Evolutionary conservation across 2,113 vertebrate species (phyloP).

Genomic region (Pionites leucogaster): DNA sequence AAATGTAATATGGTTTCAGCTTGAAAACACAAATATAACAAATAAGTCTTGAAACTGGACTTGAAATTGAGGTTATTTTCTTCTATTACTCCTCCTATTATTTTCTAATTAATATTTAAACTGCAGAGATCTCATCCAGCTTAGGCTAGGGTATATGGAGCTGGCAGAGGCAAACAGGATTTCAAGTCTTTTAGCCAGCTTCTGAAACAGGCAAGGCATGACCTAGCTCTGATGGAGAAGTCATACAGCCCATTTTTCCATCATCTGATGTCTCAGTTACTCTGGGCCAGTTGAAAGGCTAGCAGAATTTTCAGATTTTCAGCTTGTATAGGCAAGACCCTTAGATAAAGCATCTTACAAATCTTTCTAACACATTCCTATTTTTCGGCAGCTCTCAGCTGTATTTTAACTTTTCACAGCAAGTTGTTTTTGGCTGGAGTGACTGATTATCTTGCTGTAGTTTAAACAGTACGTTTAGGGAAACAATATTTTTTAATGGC

Average conservation of each 20-base stretch:
- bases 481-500: background rate
- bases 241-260: background rate
- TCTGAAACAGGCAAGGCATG: background rate
- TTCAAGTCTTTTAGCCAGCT: background rate
- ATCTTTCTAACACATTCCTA: background rate
- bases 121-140: background rate
- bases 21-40: background rate
- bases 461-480: background rate
- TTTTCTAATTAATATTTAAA: slow-evolving; percentile 53
- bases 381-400: background rate
- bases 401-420: background rate
- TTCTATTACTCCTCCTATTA: background rate
- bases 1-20: background rate
- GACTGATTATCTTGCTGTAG: background rate
- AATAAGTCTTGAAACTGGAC: background rate
- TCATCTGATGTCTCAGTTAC: background rate
- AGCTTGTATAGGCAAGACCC: background rate
- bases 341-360: background rate
- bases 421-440: background rate
- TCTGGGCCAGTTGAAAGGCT: background rate
- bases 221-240: background rate
- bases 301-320: background rate
- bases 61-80: background rate
- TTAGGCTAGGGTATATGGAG: background rate
- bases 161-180: background rate